These are phyloP conservation scores for Oxytorus armatus DNA, from an alignment of 2,888 invertebrate genomes.

Conservation along the genomic window DNA sequence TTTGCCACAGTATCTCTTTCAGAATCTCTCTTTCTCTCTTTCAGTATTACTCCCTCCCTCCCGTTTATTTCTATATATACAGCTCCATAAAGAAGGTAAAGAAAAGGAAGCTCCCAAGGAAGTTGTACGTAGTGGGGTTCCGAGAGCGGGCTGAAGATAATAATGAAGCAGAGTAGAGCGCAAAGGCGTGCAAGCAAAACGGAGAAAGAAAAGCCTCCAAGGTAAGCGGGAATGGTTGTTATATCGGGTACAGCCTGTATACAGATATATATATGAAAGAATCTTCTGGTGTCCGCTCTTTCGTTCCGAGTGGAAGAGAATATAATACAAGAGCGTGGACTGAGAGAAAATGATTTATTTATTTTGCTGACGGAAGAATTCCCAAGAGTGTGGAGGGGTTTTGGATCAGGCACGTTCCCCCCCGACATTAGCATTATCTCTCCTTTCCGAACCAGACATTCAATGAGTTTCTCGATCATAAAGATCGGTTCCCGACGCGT, in stretches of 20 bases:
- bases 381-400: too few species aligned
- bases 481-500: too few species aligned
- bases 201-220: constrained; percentile 12
- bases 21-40: constrained; percentile 11
- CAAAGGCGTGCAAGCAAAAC: constrained; percentile 43
- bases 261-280: too few species aligned
- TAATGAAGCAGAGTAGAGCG: constrained; percentile 38
- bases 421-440: too few species aligned
- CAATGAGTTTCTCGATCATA: too few species aligned
- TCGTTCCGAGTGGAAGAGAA: too few species aligned
- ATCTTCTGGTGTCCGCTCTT: not conserved
- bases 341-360: too few species aligned
- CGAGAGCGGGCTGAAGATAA: constrained; percentile 16
- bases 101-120: constrained; percentile 64
- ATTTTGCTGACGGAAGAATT: too few species aligned
- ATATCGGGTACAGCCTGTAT: not conserved
- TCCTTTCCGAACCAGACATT: too few species aligned
- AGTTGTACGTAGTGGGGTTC: constrained; percentile 32
- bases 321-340: too few species aligned
- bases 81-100: constrained; percentile 1
- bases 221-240: not conserved
- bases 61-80: not conserved
- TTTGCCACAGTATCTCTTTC: constrained; percentile 17
- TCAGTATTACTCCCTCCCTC: not conserved
- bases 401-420: too few species aligned